Conservation (phyloP, 2,113 vertebrate genomes). For the Sus scrofa region DNA sequence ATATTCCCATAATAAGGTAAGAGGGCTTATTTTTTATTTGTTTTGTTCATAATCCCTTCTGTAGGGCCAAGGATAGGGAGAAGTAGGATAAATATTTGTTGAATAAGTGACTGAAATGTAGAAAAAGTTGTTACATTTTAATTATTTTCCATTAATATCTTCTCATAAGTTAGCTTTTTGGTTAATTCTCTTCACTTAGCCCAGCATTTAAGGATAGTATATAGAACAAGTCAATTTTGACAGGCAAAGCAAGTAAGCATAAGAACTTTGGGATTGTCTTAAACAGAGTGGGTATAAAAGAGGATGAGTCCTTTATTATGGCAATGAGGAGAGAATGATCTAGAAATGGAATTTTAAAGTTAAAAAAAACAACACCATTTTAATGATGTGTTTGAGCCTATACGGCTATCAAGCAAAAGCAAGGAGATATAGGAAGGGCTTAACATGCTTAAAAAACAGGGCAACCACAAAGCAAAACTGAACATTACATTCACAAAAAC, state of each 20-base stretch:
- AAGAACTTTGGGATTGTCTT: background rate
- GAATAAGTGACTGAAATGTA: background rate
- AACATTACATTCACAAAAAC: too few species aligned
- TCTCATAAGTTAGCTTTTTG: conserved; percentile 3
- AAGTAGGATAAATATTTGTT: conserved; percentile 5
- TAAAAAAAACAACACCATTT: background rate
- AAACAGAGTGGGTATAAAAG: background rate
- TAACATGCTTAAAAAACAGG: too few species aligned
- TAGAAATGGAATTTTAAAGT: background rate
- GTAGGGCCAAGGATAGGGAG: background rate
- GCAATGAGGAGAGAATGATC: background rate
- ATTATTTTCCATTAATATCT: conserved; percentile 17
- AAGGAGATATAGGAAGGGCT: too few species aligned
- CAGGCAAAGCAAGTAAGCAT: background rate
- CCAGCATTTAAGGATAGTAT: background rate
- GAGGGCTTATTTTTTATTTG: background rate
- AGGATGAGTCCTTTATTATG: background rate
- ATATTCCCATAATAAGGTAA: background rate
- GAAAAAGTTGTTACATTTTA: conserved; percentile 5
- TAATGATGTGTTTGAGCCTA: too few species aligned
- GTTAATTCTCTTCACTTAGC: background rate
- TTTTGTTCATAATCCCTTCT: background rate
- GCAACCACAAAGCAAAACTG: too few species aligned
- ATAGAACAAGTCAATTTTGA: background rate
- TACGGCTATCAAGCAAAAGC: too few species aligned